These are phyloP conservation scores for Idaea biselata DNA, from an alignment of 2,888 invertebrate genomes.

Conservation along the genomic window DNA sequence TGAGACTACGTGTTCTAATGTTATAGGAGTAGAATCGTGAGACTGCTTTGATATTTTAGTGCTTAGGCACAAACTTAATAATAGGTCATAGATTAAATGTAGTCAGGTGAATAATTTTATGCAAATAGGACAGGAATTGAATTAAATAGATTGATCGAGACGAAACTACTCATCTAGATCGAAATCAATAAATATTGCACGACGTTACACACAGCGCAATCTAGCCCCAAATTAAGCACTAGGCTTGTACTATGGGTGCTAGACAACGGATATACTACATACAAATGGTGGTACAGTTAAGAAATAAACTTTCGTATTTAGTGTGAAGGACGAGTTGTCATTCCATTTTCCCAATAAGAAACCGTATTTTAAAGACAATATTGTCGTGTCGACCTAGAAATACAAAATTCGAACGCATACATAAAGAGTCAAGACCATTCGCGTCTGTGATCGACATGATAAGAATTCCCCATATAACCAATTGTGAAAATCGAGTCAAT, in stretches of 20 bases:
- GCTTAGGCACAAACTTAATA: not conserved
- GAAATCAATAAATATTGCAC: no score
- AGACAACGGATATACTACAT: no score
- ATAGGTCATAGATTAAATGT: not conserved
- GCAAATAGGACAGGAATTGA: not conserved
- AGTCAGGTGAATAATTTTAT: not conserved
- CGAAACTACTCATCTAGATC: no score
- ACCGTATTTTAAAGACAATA: not conserved
- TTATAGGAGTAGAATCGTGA: not conserved
- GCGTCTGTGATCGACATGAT: constrained; percentile 4
- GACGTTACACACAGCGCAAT: no score
- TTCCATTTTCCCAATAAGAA: not conserved
- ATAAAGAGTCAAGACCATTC: constrained; percentile 1
- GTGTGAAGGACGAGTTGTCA: not conserved
- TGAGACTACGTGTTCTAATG: not conserved
- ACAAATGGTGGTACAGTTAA: not conserved
- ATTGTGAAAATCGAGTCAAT: constrained; percentile 32
- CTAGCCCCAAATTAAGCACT: no score
- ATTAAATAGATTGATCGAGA: no score
- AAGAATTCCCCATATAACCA: constrained; percentile 11
- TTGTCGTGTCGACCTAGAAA: not conserved
- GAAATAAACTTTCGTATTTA: not conserved
- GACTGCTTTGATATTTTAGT: not conserved
- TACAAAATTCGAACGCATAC: constrained; percentile 2
- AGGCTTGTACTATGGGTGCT: no score